Base-by-base conservation (phyloP, 2,888 invertebrate genomes). In the Platynereis dumerilii region DNA sequence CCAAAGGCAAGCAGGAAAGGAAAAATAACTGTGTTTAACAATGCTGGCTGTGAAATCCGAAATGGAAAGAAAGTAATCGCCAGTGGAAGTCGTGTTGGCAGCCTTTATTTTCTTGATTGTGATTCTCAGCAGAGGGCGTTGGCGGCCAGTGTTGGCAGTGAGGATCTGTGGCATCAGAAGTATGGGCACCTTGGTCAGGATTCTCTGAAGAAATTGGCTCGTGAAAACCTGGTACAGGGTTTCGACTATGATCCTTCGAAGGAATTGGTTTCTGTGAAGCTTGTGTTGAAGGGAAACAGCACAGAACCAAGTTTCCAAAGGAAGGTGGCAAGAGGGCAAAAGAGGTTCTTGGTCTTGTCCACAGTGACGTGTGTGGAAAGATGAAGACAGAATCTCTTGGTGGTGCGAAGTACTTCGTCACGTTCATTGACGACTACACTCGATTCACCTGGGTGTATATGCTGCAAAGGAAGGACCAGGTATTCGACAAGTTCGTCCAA, bases 321-420 rank as follows among this genome's bases (percentile, higher is more conserved):
- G 22, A 15, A 22, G 55, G 59, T 24, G 45, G 45, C 2, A 42
- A 44, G 45, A 2, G 24, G 22, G 22, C 44, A 15, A 26, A n/a
- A 17, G 2, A 2, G 10, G 15, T 45, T 3, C 26, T 59, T 3
- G 59, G 59, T 20, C 22, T 59, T 22, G 59, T 59, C 7, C 59
- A 59, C n/a, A 59, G 10, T 59, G 44, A 59, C 44, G 24, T 59
- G 3, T 59, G 59, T 59, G 59, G 59, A 12, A 59, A 59, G 44
- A 44, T 44, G 26, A 59, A 5, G 15, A 26, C 20, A 10, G 5
- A 17, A 15, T 55, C 55, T 10, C 12, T 62, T 24, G 24, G 55
- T 55, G 42, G 62, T 20, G 3, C 44, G 17, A 44, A 59, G 27
- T 59, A 59, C 27, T 59, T 59, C 45, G 24, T 59, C 10, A 45